Base-by-base conservation (phyloP, 2,888 invertebrate species). In the Dryomyza anilis region DNA sequence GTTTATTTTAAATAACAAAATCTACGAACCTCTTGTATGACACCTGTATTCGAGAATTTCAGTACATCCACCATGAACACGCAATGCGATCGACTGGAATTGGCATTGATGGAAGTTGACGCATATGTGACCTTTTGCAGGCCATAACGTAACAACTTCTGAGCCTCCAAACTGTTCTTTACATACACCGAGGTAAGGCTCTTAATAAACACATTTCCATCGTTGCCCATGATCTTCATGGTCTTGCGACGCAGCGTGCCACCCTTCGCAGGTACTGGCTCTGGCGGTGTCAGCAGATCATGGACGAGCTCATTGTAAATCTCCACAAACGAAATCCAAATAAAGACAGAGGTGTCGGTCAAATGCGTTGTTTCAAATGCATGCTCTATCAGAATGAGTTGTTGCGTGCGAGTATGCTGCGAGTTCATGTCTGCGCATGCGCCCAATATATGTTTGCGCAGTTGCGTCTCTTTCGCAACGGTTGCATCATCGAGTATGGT, bases 251-350 rank as follows among this genome's bases (percentile, higher is more conserved):
- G 58, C 6, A 69, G 71, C 0, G 58, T 39, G 14, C 60, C 16
- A 56, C 71, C 64, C 23, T 33, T 68, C 2, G 66, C 50, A 29
- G 71, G 70, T 1, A 21, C 59, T 14, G n/a, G 25, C n/a, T n/a
- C n/a, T 0, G 76, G 66, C 0, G 86, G 83, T 48, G 86, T 87
- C 36, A 97, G 81, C 25, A 96, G 84, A 81, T 97, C 96, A 78
- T 90, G 93, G n/a, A 96, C 88, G 1, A 87, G 86, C 77, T 96
- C 96, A 79, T 96, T 96, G 81, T 96, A 96, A 48, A 97, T 91
- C 81, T 96, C 96, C 0, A 90, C 89, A 83, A 93, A 95, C 0
- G 95, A 94, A 19, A 96, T 87, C 95, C 95, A 93, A 0, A 92
- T 84, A 25, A 85, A 83, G 19, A 85, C 80, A 16, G 81, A 77